Evolutionary conservation across 2,888 invertebrate genomes (phyloP).

Genomic region (Diaphora mendica): DNA sequence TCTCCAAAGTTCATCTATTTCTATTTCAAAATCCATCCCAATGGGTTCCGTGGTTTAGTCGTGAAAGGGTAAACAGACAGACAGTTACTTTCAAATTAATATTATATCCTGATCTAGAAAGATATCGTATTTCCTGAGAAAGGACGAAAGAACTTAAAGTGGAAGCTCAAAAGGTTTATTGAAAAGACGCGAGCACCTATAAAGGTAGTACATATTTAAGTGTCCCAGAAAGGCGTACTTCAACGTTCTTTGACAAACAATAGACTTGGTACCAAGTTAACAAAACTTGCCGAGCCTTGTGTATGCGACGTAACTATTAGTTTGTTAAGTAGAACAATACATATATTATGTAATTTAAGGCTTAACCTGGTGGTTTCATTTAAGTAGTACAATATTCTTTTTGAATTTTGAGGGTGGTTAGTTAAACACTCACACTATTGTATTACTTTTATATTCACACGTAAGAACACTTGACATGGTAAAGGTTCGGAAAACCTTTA

Average conservation of each 20-base stretch:
- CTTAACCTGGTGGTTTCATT: neutral
- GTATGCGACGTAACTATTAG: slow-evolving; percentile 19
- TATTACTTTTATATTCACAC: no score
- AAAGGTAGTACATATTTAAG: slow-evolving; percentile 9
- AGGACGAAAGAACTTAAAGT: neutral
- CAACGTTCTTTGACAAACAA: slow-evolving; percentile 23
- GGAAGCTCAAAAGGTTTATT: slow-evolving; percentile 3
- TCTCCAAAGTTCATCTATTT: no score
- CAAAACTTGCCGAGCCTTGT: slow-evolving; percentile 23
- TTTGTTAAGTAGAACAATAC: slow-evolving; percentile 6
- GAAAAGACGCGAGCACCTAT: slow-evolving; percentile 8
- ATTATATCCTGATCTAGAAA: neutral
- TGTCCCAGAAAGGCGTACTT: slow-evolving; percentile 12
- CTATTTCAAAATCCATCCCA: no score
- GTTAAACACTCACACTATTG: no score
- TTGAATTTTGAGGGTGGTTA: neutral
- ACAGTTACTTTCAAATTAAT: neutral
- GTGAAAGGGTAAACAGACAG: no score
- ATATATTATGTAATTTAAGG: neutral
- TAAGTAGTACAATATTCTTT: neutral
- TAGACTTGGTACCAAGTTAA: slow-evolving; percentile 20
- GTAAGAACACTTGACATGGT: no score
- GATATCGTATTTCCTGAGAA: neutral
- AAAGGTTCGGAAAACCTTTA: no score
- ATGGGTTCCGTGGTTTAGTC: no score